Base-by-base conservation (phyloP, 2,888 invertebrate genomes). In the Aplocera efformata region DNA sequence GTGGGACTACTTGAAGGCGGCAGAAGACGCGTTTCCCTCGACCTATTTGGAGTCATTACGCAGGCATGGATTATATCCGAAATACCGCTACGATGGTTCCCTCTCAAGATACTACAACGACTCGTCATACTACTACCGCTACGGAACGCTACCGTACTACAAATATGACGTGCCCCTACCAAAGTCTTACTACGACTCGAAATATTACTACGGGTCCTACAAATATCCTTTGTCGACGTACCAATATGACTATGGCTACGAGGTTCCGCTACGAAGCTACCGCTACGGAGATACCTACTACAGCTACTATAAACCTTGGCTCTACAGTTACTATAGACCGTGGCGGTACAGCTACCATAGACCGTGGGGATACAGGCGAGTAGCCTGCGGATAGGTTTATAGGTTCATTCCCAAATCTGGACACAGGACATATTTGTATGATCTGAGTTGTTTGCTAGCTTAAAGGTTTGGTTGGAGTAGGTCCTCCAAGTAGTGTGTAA, bases 21-120 rank as follows among this genome's bases (percentile, higher is more conserved):
- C 71, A 0, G 49, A 73, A n/a, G 70, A 72, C 6, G 62, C 70
- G 1, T 84, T 85, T 40, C 81, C 84, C 0, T 50, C 73, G 0
- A 72, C 65, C 1, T 80, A 84, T 37, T 50, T 81, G 7, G 63
- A 70, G n/a, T 76, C 81, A 6, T 50, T 84, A n/a, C 58, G 63
- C 43, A 81, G 80, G 81, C 83, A 40, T 42, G 36, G 32, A 5
- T 8, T 17, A 1, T 24, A 7, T 7, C 6, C 1, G 33, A 31
- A 36, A 21, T 45, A 30, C 10, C 30, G 30, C 21, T 30, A 44
- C 26, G 34, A 34, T 35, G 32, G 28, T 28, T 41, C 13, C 23
- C 40, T 40, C 36, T 45, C 25, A 7, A 40, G 40, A 32, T 45
- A 45, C 45, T 39, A 35, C 32, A 40, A 24, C 20, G 45, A 41